phyloP scores from a whole-genome alignment of 2,888 invertebrate genomes.

The Pristionchus exspectatus region DNA sequence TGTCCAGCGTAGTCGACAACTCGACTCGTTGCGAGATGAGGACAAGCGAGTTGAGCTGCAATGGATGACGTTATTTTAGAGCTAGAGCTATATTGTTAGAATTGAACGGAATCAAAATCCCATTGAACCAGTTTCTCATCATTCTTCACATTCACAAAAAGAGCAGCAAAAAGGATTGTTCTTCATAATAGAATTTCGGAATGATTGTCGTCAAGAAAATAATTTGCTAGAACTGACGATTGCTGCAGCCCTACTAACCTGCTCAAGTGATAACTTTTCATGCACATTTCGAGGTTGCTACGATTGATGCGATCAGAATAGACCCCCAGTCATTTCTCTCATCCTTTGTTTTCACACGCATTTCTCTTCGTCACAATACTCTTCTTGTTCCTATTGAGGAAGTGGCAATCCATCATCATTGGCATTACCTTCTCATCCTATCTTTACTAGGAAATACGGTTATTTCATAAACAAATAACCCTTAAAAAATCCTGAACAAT shows the following conservation, averaged over 20 bases:
- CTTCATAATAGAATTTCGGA: no score
- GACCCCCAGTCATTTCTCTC: neutral
- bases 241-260: no score
- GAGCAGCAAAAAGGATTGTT: no score
- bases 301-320: neutral
- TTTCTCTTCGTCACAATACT: neutral
- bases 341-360: neutral
- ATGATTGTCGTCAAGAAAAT: no score
- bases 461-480: neutral
- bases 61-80: neutral
- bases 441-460: neutral
- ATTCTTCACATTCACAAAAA: no score
- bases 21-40: conserved; percentile 76
- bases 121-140: no score
- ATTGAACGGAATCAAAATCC: no score
- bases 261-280: no score
- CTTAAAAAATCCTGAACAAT: no score
- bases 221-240: no score
- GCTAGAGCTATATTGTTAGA: no score
- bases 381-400: neutral
- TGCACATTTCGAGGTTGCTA: no score
- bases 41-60: conserved; percentile 76
- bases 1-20: conserved; percentile 78
- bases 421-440: neutral
- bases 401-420: neutral